A percentile compares a stretch with the other conserved stretches of the same genome.
These are phyloP conservation scores for Syngnathoides biaculeatus DNA, from an alignment of 2,113 vertebrate genomes.

Conservation along the genomic window DNA sequence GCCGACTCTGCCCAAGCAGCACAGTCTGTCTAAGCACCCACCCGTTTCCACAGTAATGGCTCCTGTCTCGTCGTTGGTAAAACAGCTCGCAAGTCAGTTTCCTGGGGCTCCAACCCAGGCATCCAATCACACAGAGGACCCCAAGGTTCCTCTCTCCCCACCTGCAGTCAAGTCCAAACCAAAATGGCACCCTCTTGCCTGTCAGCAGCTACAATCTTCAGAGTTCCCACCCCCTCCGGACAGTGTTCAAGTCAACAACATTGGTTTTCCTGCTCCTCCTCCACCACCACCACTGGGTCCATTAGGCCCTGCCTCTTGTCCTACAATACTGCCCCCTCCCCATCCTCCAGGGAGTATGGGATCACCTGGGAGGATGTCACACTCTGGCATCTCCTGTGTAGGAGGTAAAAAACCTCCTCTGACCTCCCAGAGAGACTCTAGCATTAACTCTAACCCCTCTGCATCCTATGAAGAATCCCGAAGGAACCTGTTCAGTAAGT, in stretches of 20 bases:
- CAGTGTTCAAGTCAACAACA: slow-evolving; percentile 6
- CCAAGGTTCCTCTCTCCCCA: slow-evolving; percentile 79
- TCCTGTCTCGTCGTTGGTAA: slow-evolving; percentile 79
- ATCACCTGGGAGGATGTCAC: slow-evolving; percentile 76
- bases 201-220: slow-evolving; percentile 76
- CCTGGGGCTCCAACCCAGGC: slow-evolving; percentile 69
- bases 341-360: slow-evolving; percentile 67
- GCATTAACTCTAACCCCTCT: slow-evolving; percentile 77
- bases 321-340: slow-evolving; percentile 69
- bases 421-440: slow-evolving; percentile 88
- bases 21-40: slow-evolving; percentile 77
- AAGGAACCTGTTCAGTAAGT: slow-evolving; percentile 86
- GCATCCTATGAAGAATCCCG: slow-evolving; percentile 81
- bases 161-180: slow-evolving; percentile 93
- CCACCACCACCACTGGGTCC: slow-evolving; percentile 56
- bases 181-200: slow-evolving; percentile 84
- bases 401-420: slow-evolving; percentile 87
- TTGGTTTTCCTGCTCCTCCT: slow-evolving; percentile 52
- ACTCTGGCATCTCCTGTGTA: slow-evolving; percentile 62
- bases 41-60: slow-evolving; percentile 28
- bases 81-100: slow-evolving; percentile 87
- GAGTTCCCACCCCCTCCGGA: slow-evolving; percentile 75
- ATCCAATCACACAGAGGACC: slow-evolving; percentile 57
- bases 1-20: slow-evolving; percentile 85
- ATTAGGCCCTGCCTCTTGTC: slow-evolving; percentile 48